Evolutionary conservation across 2,113 vertebrate genomes (phyloP).

Genomic region (Heliornis fulica): DNA sequence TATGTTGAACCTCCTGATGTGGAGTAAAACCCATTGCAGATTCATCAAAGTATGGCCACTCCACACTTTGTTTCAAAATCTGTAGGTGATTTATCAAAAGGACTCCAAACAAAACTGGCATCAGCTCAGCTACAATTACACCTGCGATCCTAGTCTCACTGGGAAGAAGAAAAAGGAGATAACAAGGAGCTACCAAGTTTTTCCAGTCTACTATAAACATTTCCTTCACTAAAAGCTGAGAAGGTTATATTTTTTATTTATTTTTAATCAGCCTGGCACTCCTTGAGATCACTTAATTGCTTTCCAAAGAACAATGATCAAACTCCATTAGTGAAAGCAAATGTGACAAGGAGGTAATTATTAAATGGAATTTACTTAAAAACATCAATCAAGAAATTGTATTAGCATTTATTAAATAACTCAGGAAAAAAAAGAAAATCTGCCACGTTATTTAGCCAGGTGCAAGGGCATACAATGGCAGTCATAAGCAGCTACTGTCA

Average conservation of each 20-base stretch:
- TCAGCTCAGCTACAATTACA: not conserved
- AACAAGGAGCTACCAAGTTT: not conserved
- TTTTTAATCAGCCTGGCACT: not conserved
- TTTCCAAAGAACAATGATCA: not conserved
- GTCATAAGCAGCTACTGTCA: not conserved
- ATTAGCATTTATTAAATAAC: not conserved
- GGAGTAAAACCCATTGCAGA: not conserved
- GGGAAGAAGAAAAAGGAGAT: not conserved
- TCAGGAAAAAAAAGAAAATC: rapidly evolving
- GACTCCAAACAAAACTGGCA: not conserved
- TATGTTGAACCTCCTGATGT: not conserved
- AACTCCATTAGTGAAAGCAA: not conserved
- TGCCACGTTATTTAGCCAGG: not conserved
- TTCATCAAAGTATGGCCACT: not conserved
- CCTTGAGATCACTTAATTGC: not conserved
- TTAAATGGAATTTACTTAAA: not conserved
- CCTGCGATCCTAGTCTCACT: not conserved
- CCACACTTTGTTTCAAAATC: not conserved
- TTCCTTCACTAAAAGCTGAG: not conserved
- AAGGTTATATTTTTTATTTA: not conserved
- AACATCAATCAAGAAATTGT: not conserved
- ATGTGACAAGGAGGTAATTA: not conserved
- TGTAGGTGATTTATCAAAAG: not conserved
- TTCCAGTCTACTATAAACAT: not conserved
- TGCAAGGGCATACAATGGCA: not conserved